These are phyloP conservation scores for Sebastes hopkinsi DNA, from an alignment of 2,797 vertebrate species.

Conservation along the genomic window DNA sequence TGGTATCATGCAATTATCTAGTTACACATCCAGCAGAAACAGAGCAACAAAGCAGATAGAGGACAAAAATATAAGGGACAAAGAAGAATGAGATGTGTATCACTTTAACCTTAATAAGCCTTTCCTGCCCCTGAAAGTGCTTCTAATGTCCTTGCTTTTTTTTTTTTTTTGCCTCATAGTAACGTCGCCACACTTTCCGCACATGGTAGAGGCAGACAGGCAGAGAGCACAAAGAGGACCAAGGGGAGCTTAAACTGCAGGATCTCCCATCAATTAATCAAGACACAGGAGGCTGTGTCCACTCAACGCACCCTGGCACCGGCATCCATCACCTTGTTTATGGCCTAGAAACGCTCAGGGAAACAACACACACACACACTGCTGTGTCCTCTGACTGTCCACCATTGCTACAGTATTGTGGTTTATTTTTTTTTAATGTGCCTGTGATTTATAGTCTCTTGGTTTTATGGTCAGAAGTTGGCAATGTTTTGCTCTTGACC, in stretches of 20 bases:
- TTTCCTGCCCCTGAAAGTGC: constrained; percentile 3
- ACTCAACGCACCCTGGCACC: constrained; percentile 55
- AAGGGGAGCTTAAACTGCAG: constrained; percentile 41
- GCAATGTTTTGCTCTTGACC: constrained; percentile 22
- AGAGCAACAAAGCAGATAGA: not conserved
- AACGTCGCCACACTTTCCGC: constrained; percentile 15
- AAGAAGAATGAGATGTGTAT: constrained; percentile 1
- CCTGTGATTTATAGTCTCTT: constrained; percentile 25
- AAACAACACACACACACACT: constrained; percentile 3
- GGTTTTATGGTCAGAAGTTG: constrained; percentile 2
- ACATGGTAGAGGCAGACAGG: constrained; percentile 9
- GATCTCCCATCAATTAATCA: constrained; percentile 71
- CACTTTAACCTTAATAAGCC: constrained; percentile 29
- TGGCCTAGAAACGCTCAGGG: constrained; percentile 40
- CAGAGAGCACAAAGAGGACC: constrained; percentile 32
- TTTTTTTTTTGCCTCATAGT: not conserved
- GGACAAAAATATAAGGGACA: constrained; percentile 9
- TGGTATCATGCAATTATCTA: not conserved
- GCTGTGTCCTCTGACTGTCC: constrained; percentile 5
- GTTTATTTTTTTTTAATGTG: not conserved
- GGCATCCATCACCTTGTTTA: constrained; percentile 66
- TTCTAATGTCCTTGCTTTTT: constrained; percentile 6
- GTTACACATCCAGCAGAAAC: not conserved
- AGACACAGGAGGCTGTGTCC: constrained; percentile 63
- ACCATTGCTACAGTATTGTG: not conserved